Base-by-base conservation (phyloP, 2,113 vertebrate species). In the Spea multiplicata region DNA sequence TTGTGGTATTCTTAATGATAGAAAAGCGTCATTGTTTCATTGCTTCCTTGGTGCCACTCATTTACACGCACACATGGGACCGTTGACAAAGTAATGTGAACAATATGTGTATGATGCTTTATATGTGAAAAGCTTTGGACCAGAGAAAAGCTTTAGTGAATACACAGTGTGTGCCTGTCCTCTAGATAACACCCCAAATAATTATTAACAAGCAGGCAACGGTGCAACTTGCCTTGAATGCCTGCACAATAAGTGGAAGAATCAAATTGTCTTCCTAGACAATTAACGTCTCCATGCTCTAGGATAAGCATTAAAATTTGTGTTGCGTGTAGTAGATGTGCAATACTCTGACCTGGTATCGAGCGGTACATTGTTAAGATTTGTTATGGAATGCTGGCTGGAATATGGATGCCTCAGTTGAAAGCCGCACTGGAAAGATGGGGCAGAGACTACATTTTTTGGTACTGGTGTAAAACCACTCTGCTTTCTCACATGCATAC, bases 211-310 rank as follows among this genome's bases (percentile, higher is more conserved):
- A 1, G 5, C 30, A 64, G 17, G 61, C 4, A 30, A 16, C n/a
- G n/a, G 3, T 3, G 8, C n/a, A 5, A 13, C 8, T 16, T 64
- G n/a, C n/a, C 30, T 30, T 30, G 30, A 30, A 30, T 64, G 61
- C 16, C 9, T 16, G 17, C n/a, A 30, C n/a, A 14, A 64, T 30
- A 17, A 17, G 8, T 7, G 61, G 5, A 9, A 61, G 5, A 68
- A 14, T 4, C 5, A 6, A 44, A 72, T 71, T 14, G 8, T 14
- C 76, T 48, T 17, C 48, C 71, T 82, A 44, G 13, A 91, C 78
- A 87, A 89, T 85, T 91, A 92, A 84, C 84, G 91, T 71, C 88
- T 93, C 92, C 93, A 95, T 49, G 88, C 91, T 76, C 87, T 91
- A 66, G 90, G 92, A 84, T 91, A 90, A 78, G 89, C 88, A 71